Base-by-base conservation (phyloP, 2,888 invertebrate genomes). In the Emmelina monodactyla region DNA sequence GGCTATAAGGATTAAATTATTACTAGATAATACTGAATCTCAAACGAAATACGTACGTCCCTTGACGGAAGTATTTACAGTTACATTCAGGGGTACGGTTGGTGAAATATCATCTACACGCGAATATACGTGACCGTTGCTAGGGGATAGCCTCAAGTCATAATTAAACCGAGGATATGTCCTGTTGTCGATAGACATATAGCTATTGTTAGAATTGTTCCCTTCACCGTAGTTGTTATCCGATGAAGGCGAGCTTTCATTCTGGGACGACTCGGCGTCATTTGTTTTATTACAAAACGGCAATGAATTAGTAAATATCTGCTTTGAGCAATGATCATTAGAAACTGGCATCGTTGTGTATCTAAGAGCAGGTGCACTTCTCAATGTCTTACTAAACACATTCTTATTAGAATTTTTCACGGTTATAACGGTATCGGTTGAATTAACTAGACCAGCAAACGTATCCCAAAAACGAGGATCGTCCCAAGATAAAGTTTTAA, bases 391-490 rank as follows among this genome's bases (percentile, higher is more conserved):
- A 55, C 76, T 83, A 58, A 84, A 83, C 47, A 73, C 70, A 49
- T 80, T 71, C 47, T 69, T 73, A 40, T 79, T 67, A 36, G 71
- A 59, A 43, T 66, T 59, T 59, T 70, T 70, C 37, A 79, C 62
- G 12, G 79, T 82, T 41, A 83, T 82, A 58, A 79, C 76, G 42
- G 78, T 79, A 49, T 79, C 79, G 16, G 78, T 79, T 3, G 88
- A 87, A 62, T 91, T 91, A 30, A 91, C 88, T 79, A 92, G 84
- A 38, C 88, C 85, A 58, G 88, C 83, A 42, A 94, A 82, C 63
- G 89, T 89, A 52, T 91, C 90, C 93, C 93, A 94, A 71, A 94
- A 94, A 44, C 89, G 82, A 34, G 87, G 85, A 57, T 92, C 92
- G 44, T 85, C 87, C 86, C 88, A 89, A 38, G 87, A 83, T 48